phyloP scores from a whole-genome alignment of 2,888 invertebrate species.

The Polietes domitor region DNA sequence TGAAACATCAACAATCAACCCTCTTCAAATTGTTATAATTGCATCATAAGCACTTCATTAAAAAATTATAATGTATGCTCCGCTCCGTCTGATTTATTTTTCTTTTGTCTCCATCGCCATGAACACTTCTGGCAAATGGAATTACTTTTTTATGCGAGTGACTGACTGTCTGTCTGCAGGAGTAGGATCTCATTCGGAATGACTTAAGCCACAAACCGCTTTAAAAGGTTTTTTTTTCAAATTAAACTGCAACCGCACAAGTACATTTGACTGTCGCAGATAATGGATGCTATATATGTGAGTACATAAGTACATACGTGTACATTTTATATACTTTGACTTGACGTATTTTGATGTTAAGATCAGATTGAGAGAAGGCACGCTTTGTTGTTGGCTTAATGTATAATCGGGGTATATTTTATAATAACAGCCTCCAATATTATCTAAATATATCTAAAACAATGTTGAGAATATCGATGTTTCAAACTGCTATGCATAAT shows the following conservation, averaged over 20 bases:
- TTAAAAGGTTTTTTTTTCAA: conserved; percentile 67
- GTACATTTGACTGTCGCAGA: neutral
- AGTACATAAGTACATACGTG: too few species aligned
- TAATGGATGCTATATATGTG: neutral
- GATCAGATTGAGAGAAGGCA: too few species aligned
- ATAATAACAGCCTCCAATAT: too few species aligned
- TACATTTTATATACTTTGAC: too few species aligned
- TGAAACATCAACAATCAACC: conserved; percentile 53
- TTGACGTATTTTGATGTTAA: too few species aligned
- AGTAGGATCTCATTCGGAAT: conserved; percentile 11
- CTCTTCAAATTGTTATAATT: conserved; percentile 69
- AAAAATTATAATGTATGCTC: conserved; percentile 76
- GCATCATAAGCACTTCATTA: conserved; percentile 79
- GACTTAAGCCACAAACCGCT: conserved; percentile 66
- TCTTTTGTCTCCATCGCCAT: conserved; percentile 3
- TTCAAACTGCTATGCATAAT: too few species aligned
- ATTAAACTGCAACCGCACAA: conserved; percentile 66
- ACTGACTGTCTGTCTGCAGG: neutral
- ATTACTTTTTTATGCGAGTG: neutral
- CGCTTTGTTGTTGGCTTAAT: too few species aligned
- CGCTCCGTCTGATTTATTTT: conserved; percentile 62
- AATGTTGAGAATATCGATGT: too few species aligned
- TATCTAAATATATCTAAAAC: too few species aligned
- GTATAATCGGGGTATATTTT: too few species aligned
- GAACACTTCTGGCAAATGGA: conserved; percentile 10